Conservation (phyloP, 2,888 invertebrate species). For the Smittia aterrima region DNA sequence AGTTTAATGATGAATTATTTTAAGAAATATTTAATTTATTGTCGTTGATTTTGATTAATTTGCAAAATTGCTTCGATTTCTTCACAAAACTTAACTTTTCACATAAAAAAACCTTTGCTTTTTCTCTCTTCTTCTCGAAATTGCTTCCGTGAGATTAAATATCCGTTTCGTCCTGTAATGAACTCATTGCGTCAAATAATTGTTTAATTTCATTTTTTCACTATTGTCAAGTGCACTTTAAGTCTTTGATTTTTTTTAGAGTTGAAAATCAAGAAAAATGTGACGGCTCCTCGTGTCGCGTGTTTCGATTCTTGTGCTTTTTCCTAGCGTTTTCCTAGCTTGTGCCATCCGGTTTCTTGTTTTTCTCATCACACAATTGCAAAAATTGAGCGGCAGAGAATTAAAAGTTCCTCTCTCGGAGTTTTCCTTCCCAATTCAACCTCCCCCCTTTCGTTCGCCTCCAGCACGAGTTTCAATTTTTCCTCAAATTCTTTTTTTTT, state of each 20-base stretch:
- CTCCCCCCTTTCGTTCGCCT: neutral
- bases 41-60: neutral
- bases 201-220: no score
- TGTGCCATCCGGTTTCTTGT: neutral
- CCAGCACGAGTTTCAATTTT: neutral
- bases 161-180: no score
- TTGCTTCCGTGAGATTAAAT: no score
- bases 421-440: neutral
- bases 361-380: neutral
- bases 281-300: constrained; percentile 2
- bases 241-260: neutral
- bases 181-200: no score
- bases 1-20: neutral
- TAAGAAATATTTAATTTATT: neutral
- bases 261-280: neutral
- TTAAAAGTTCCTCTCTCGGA: neutral
- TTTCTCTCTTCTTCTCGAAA: no score
- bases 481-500: neutral
- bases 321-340: neutral
- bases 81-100: neutral
- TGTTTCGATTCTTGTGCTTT: constrained; percentile 2
- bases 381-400: neutral
- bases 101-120: no score
- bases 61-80: neutral
- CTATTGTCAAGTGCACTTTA: no score